Base-by-base conservation (phyloP, 2,113 vertebrate genomes). In the Chinchilla lanigera region DNA sequence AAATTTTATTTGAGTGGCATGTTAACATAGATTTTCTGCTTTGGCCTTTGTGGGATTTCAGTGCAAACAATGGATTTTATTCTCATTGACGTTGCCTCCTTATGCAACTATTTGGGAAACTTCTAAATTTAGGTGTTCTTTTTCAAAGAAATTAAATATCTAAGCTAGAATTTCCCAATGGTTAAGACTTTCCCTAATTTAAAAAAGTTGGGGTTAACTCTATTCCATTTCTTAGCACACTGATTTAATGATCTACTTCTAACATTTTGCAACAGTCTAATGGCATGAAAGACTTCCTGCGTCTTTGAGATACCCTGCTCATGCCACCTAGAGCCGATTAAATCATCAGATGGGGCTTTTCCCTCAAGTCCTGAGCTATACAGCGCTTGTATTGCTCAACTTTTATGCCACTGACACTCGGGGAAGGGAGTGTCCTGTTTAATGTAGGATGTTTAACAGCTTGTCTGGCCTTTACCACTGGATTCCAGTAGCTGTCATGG, bases 91-190 rank as follows among this genome's bases (percentile, higher is more conserved):
- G 38, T 82, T 67, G 9, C 12, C 38, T 75, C 77, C 81, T 93
- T 12, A 85, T 81, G 10, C 16, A 75, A 86, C 20, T 86, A 80
- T 69, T 86, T 1, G 65, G 56, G 44, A 94, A 83, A 73, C 0
- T 81, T 95, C n/a, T 89, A 96, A 96, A 89, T 65, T n/a, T 56
- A 88, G 19, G 19, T 38, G 54, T 63, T 91, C 44, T 94, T 95
- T 95, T 97, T 78, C 50, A 82, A 94, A 69, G 13, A 87, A 93
- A 82, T 6, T 41, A 84, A 0, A 94, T 52, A 85, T 87, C 24
- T 77, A 67, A 78, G 33, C 8, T 35, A 90, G 38, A 54, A 54
- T 61, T 81, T 52, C 69, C 58, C 38, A 41, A 20, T 63, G 38
- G 47, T 54, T 54, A 95, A 96, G 44, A 63, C n/a, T 65, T 38